Evolutionary conservation across 2,797 vertebrate species (phyloP), one percentile per base, ranked within the genome.

Genomic region (Helostoma temminkii): DNA sequence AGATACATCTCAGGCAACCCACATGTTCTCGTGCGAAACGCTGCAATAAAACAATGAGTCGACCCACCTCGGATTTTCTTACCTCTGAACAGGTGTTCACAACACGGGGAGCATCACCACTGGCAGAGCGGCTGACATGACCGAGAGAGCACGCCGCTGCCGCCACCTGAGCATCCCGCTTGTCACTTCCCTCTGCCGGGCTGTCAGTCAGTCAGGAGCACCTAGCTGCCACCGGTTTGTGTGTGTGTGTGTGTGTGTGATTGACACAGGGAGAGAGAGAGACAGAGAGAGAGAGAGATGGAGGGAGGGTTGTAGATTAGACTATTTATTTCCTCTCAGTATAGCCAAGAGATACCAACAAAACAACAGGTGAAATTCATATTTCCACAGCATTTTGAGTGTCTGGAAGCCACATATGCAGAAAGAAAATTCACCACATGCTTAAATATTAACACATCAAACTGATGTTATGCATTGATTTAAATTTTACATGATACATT

Each of bases 181-280:
- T 61, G 61, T 82, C 84, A 86, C 60, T 53, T 74, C 68, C 57
- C 64, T 79, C 55, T 39, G 15, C 63, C 55, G 59, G 70, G 83
- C 82, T 85, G 83, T 88, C 88, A 84, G 79, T 89, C 87, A 89
- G 74, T 46, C 82, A 76, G 81, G 66, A 80, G 78, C 83, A 57
- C 76, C 48, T 62, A 65, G 74, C 81, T 78, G 59, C 58, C 57
- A 56, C 71, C 62, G 26, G 64, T 26, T 56, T 37, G 67, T 61
- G 79, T 25, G 56, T 53, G 63, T 34, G 74, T 25, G 73, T 9
- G 80, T 14, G 61, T 22, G 59, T 39, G 60, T 15, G 76, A 25
- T 72, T 21, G 59, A n/a, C 11, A n/a, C 36, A 19, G 32, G 6
- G 49, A 36, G 24, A 32, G 19, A 11, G 58, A 24, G 18, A 5